Evolutionary conservation across 2,888 invertebrate genomes (phyloP).

Genomic region (Agonopterix heracliana): DNA sequence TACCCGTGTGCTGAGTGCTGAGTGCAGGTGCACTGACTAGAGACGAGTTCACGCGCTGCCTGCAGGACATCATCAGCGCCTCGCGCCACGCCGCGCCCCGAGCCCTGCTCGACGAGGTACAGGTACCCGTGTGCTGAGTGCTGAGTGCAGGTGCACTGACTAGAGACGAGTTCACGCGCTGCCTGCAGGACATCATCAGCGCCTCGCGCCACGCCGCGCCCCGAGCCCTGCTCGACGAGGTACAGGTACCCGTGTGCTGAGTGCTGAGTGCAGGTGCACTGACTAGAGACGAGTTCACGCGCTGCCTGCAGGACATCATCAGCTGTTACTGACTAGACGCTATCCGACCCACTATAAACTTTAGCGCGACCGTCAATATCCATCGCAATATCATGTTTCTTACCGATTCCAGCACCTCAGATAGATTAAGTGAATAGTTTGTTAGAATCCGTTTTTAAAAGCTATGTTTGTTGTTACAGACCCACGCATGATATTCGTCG

Average conservation of each 20-base stretch:
- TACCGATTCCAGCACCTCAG: too few relatives aligned
- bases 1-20: too few relatives aligned
- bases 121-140: too few relatives aligned
- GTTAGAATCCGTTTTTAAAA: background rate
- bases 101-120: slow-evolving; percentile 27
- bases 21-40: background rate
- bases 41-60: slow-evolving; percentile 95
- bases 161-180: slow-evolving; percentile 93
- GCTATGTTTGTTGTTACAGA: slow-evolving; percentile 8
- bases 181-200: slow-evolving; percentile 92
- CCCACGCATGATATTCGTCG: slow-evolving; percentile 6
- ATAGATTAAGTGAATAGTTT: background rate
- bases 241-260: slow-evolving; percentile 3
- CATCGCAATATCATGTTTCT: too few relatives aligned
- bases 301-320: slow-evolving; percentile 95
- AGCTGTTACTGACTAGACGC: slow-evolving; percentile 26
- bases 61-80: slow-evolving; percentile 89
- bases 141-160: background rate
- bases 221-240: slow-evolving; percentile 26
- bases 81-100: slow-evolving; percentile 37
- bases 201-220: slow-evolving; percentile 44
- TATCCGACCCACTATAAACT: too few relatives aligned
- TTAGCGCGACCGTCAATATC: too few relatives aligned
- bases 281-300: slow-evolving; percentile 88
- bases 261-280: too few relatives aligned